Percentiles rank a stretch among this genome's conserved stretches.
phyloP scores from a whole-genome alignment of 2,888 invertebrate species.

The Trissoscelio sp. region DNA sequence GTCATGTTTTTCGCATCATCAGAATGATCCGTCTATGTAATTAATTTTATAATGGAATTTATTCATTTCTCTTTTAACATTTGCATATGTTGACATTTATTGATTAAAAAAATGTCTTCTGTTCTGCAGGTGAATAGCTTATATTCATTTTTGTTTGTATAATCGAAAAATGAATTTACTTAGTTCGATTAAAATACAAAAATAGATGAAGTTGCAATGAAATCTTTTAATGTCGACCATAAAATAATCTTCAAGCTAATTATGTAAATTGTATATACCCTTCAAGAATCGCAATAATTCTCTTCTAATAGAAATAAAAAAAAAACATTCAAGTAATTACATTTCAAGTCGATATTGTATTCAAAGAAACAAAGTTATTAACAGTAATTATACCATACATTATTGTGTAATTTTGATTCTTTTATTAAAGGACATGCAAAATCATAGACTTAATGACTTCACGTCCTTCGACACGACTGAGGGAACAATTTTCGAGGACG shows the following conservation, averaged over 20 bases:
- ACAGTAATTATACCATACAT: constrained; percentile 17
- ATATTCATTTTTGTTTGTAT: constrained; percentile 7
- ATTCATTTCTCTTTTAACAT: constrained; percentile 40
- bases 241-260: background rate
- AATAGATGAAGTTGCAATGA: background rate
- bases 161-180: background rate
- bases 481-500: constrained; percentile 47
- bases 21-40: background rate
- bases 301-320: constrained; percentile 9
- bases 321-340: constrained; percentile 10
- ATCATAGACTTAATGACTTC: constrained; percentile 52
- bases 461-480: constrained; percentile 52
- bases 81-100: constrained; percentile 50
- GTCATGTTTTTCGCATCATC: background rate
- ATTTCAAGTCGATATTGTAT: background rate
- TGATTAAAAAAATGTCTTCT: constrained; percentile 2
- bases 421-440: constrained; percentile 49
- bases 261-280: background rate
- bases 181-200: background rate
- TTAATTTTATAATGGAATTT: constrained; percentile 7
- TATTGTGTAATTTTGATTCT: constrained; percentile 25
- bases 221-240: no score
- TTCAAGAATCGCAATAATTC: background rate
- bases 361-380: constrained; percentile 27
- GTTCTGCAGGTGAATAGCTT: background rate